A percentile compares a stretch with the other conserved stretches of the same genome.
Evolutionary conservation across 2,113 vertebrate species (phyloP).

Genomic region (Tiliqua scincoides): DNA sequence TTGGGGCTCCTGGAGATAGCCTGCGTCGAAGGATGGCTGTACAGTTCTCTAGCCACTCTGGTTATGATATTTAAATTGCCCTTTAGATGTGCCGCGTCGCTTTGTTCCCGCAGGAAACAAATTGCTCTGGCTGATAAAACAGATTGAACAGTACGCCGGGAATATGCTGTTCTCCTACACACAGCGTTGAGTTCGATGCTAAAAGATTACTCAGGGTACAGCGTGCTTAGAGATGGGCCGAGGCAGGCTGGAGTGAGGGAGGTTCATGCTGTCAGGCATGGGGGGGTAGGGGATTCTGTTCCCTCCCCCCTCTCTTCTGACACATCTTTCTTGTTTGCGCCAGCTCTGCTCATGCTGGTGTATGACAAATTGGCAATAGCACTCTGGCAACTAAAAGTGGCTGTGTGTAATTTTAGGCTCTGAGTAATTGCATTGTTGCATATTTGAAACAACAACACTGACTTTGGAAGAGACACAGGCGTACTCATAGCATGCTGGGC

Average conservation of each 20-base stretch:
- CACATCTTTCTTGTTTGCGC: slow-evolving; percentile 3
- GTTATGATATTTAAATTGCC: not conserved
- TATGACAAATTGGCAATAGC: slow-evolving; percentile 18
- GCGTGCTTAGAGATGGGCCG: fast-evolving
- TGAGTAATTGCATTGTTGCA: no score
- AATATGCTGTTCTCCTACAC: not conserved
- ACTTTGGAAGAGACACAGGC: not conserved
- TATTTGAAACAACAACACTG: not conserved
- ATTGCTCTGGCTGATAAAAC: slow-evolving; percentile 19
- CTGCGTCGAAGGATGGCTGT: not conserved
- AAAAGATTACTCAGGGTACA: not conserved
- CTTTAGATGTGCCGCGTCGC: slow-evolving; percentile 23
- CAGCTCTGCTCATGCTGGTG: slow-evolving; percentile 6
- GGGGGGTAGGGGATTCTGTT: not conserved
- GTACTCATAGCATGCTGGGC: no score
- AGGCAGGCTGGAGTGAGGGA: fast-evolving
- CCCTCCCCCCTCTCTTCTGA: slow-evolving; percentile 20
- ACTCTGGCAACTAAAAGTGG: not conserved
- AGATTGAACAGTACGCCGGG: not conserved
- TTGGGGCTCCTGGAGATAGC: not conserved
- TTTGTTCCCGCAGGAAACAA: slow-evolving; percentile 18
- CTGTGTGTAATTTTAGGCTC: fast-evolving
- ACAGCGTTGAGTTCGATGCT: fast-evolving
- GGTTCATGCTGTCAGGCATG: slow-evolving; percentile 18
- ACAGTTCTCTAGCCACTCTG: not conserved